These are phyloP conservation scores for Caenorhabditis doughertyi DNA, from an alignment of 2,888 invertebrate genomes.

Conservation along the genomic window DNA sequence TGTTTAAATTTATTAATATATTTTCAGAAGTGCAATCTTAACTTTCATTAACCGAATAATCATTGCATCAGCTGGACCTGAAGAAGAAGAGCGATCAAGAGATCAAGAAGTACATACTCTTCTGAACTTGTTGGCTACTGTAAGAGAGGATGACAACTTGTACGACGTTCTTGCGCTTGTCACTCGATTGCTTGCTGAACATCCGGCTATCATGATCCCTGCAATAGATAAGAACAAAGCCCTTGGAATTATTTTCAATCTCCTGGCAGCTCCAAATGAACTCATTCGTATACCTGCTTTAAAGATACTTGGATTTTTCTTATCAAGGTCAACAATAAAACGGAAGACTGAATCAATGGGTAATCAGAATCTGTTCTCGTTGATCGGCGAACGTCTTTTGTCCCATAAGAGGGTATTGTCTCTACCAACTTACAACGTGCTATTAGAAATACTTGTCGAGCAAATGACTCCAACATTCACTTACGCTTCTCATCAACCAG, in stretches of 20 bases:
- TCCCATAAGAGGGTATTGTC: slow-evolving; percentile 93
- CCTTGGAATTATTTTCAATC: slow-evolving; percentile 95
- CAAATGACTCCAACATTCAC: slow-evolving; percentile 96
- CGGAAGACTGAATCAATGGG: slow-evolving; percentile 99
- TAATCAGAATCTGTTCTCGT: slow-evolving; percentile 96
- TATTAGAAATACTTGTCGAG: slow-evolving; percentile 95
- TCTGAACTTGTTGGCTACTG: slow-evolving; percentile 96
- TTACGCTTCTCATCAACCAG: slow-evolving; percentile 91
- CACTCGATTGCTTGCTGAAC: slow-evolving; percentile 97
- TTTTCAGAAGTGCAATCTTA: slow-evolving; percentile 91
- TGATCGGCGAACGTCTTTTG: slow-evolving; percentile 93
- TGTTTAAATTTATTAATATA: neutral
- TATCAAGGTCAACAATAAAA: slow-evolving; percentile 98
- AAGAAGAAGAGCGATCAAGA: slow-evolving; percentile 70
- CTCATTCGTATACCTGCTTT: slow-evolving; percentile 95
- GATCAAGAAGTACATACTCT: slow-evolving; percentile 99
- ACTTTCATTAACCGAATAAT: slow-evolving; percentile 86
- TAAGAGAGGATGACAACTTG: slow-evolving; percentile 99
- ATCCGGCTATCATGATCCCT: slow-evolving; percentile 93
- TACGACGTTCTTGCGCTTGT: slow-evolving; percentile 98
- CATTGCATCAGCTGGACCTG: slow-evolving; percentile 59
- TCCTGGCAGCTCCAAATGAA: slow-evolving; percentile 96
- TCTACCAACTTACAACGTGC: slow-evolving; percentile 96
- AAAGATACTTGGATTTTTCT: slow-evolving; percentile 96
- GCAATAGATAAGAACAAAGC: slow-evolving; percentile 90